phyloP scores from a whole-genome alignment of 2,797 vertebrate species.

The Moxostoma hubbsi region DNA sequence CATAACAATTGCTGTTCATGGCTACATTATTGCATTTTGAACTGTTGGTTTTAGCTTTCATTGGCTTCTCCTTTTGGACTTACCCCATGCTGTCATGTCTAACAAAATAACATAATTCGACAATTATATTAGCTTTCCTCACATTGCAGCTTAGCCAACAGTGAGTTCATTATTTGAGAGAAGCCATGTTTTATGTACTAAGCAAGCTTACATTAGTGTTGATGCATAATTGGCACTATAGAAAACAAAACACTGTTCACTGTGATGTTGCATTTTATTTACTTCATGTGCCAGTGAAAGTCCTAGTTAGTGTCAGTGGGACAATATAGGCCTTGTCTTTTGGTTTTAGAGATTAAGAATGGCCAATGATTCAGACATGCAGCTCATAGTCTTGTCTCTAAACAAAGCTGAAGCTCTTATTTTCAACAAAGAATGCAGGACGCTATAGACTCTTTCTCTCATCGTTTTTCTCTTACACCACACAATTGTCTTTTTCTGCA shows the following conservation, averaged over 20 bases:
- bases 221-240: constrained; percentile 16
- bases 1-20: constrained; percentile 35
- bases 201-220: constrained; percentile 21
- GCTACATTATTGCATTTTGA: constrained; percentile 8
- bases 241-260: constrained; percentile 24
- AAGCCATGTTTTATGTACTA: constrained; percentile 14
- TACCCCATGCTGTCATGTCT: constrained; percentile 31
- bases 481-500: neutral
- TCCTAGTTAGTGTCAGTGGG: constrained; percentile 27
- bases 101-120: constrained; percentile 24
- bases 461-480: neutral
- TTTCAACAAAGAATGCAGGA: constrained; percentile 26
- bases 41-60: constrained; percentile 49
- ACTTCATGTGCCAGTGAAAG: constrained; percentile 48
- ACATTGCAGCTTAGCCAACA: constrained; percentile 2
- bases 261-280: constrained; percentile 49
- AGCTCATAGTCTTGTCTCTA: constrained; percentile 40
- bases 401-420: constrained; percentile 56
- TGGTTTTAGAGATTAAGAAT: constrained; percentile 30
- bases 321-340: constrained; percentile 60
- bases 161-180: constrained; percentile 30
- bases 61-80: constrained; percentile 42
- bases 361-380: constrained; percentile 52
- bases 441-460: neutral
- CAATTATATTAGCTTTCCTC: constrained; percentile 28